These are phyloP conservation scores for Peromyscus nudipes DNA, from an alignment of 2,797 vertebrate genomes.

Conservation along the genomic window DNA sequence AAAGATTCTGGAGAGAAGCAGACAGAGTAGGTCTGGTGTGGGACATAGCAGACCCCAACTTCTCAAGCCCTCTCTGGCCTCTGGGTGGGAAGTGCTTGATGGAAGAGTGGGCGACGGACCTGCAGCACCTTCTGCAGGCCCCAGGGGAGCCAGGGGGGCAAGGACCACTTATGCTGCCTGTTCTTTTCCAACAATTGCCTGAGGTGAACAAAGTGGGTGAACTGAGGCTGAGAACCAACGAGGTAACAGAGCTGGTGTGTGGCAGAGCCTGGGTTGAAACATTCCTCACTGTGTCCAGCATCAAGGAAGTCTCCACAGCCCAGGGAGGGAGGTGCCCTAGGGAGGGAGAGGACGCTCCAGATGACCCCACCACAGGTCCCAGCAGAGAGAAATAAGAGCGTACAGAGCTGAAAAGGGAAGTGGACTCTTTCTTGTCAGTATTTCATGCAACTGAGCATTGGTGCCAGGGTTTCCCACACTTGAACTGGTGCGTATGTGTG, in stretches of 20 bases:
- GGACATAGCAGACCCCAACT: background rate
- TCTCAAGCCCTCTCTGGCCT: background rate
- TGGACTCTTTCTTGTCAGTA: background rate
- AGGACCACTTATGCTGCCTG: too few species aligned
- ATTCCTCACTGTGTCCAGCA: background rate
- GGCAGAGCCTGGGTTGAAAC: too few species aligned
- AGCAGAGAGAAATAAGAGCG: background rate
- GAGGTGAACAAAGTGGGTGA: background rate
- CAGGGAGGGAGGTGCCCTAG: rapidly evolving
- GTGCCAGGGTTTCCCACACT: background rate
- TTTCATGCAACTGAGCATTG: background rate
- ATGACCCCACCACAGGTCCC: background rate
- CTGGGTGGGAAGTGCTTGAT: background rate
- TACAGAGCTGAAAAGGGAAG: too few species aligned
- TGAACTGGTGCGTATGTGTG: background rate
- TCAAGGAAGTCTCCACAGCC: background rate
- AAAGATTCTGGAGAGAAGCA: background rate
- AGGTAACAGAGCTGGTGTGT: background rate
- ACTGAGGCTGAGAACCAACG: background rate
- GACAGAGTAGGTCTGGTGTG: rapidly evolving
- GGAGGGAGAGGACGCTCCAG: rapidly evolving
- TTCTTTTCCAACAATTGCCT: background rate
- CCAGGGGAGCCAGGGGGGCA: background rate
- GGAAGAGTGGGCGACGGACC: rapidly evolving
- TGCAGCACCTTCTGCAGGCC: background rate